These are phyloP conservation scores for Poecilia wingei DNA, from an alignment of 2,797 vertebrate genomes.

Conservation along the genomic window DNA sequence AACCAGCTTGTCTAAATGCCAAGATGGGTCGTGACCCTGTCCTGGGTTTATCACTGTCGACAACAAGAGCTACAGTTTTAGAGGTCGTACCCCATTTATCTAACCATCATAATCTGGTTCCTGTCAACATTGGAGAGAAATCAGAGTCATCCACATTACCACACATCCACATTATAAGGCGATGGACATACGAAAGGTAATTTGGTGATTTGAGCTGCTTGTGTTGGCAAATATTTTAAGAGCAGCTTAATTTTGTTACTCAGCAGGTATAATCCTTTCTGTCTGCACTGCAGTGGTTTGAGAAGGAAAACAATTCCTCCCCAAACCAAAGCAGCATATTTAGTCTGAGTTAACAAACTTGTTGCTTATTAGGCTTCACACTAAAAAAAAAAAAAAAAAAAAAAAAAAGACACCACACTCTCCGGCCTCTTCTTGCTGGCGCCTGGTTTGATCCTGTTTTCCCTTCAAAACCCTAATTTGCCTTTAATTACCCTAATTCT, in stretches of 20 bases:
- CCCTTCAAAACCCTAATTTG: background rate
- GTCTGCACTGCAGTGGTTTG: background rate
- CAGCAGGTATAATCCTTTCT: background rate
- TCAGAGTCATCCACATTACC: too few relatives aligned
- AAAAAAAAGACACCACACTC: background rate
- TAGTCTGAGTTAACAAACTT: too few relatives aligned
- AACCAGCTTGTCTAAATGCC: background rate
- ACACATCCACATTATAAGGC: background rate
- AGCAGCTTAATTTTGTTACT: background rate
- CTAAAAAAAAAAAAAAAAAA: too few relatives aligned
- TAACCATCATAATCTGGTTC: background rate
- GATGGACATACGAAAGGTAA: background rate
- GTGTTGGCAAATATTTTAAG: background rate
- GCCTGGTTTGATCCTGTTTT: background rate
- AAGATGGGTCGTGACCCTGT: background rate
- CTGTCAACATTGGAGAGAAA: background rate
- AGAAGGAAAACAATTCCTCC: background rate
- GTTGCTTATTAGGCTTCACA: background rate
- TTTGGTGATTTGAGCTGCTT: background rate
- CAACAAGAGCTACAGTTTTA: background rate
- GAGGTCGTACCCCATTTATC: background rate
- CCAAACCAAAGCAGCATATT: background rate
- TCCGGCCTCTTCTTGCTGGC: background rate
- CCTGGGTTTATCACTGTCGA: background rate
- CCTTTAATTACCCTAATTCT: background rate